These are phyloP conservation scores for Didymodactylos carnosus DNA, from an alignment of 2,888 invertebrate genomes.

Conservation along the genomic window DNA sequence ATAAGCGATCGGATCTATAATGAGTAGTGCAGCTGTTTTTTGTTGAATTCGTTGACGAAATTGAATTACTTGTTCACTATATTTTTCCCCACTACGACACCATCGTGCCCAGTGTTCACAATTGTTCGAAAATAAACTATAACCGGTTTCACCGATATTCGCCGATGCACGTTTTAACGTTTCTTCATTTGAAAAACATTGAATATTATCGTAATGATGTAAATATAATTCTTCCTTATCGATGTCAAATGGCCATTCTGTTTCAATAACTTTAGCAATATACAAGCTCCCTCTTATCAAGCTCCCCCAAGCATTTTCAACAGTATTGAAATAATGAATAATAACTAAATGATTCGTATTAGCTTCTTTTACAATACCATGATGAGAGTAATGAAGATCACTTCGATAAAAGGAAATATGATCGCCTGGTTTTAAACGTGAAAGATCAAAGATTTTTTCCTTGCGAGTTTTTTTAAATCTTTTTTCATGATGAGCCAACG, in stretches of 20 bases:
- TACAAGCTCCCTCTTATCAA: background rate
- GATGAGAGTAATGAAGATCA: background rate
- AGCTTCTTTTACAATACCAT: background rate
- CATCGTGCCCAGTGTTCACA: constrained; percentile 33
- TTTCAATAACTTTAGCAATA: background rate
- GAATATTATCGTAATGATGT: background rate
- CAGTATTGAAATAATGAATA: background rate
- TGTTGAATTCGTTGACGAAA: background rate
- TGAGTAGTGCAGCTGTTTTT: background rate
- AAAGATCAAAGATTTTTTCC: background rate
- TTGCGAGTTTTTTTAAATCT: background rate
- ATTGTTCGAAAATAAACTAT: constrained; percentile 28
- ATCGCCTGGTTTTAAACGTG: background rate
- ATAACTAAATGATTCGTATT: background rate
- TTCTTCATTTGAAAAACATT: constrained; percentile 14
- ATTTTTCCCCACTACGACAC: constrained; percentile 25
- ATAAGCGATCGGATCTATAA: background rate
- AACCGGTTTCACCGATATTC: constrained; percentile 25
- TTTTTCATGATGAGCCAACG: background rate
- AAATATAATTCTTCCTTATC: background rate
- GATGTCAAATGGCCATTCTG: background rate
- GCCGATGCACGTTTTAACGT: constrained; percentile 22
- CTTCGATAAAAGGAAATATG: background rate
- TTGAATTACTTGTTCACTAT: background rate
- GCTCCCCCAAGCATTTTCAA: background rate